A percentile compares a stretch with the other conserved stretches of the same genome.
Evolutionary conservation across 2,888 invertebrate genomes (phyloP).

Genomic region (Augochlorella aurata): DNA sequence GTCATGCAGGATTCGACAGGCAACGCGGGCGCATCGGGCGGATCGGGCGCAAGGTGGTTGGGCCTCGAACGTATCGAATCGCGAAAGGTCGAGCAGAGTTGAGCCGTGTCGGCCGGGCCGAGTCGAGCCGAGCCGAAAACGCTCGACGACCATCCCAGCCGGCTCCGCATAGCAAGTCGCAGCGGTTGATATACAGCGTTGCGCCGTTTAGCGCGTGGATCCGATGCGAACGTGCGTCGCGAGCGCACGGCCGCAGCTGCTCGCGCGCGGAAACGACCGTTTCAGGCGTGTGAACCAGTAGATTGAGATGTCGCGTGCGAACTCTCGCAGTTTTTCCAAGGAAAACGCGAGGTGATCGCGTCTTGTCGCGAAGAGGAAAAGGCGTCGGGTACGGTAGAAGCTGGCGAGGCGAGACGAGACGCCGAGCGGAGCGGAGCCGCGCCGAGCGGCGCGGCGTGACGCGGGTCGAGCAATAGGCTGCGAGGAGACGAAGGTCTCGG

Average conservation of each 20-base stretch:
- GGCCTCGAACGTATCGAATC: slow-evolving; percentile 3
- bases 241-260: background rate
- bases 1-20: background rate
- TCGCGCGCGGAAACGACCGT: background rate
- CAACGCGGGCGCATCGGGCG: background rate
- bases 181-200: background rate
- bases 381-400: background rate
- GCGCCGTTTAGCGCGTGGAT: background rate
- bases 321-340: background rate
- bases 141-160: background rate
- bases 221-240: background rate
- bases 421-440: slow-evolving; percentile 21
- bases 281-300: background rate
- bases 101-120: slow-evolving; percentile 30
- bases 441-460: slow-evolving; percentile 46
- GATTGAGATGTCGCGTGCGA: background rate
- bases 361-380: background rate
- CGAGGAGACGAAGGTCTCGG: slow-evolving; percentile 24
- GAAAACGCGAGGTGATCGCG: background rate
- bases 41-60: background rate
- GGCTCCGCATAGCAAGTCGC: background rate
- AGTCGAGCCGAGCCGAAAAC: slow-evolving; percentile 28
- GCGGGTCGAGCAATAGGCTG: slow-evolving; percentile 18
- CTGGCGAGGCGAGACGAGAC: slow-evolving; percentile 43
- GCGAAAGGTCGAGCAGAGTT: background rate